phyloP scores from a whole-genome alignment of 2,888 invertebrate genomes.

The Polymixis lichenea region DNA sequence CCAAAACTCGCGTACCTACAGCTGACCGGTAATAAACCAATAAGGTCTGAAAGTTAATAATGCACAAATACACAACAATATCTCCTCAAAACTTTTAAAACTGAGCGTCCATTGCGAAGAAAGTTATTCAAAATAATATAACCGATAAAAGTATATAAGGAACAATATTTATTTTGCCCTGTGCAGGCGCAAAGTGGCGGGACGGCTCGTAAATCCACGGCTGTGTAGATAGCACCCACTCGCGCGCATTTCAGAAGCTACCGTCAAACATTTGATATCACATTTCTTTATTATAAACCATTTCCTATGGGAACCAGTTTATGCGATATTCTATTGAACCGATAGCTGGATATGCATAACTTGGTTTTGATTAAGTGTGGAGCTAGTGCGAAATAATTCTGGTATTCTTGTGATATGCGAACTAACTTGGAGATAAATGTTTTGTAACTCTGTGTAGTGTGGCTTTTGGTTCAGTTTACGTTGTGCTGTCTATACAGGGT shows the following conservation, averaged over 20 bases:
- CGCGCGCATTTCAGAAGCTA: slow-evolving; percentile 85
- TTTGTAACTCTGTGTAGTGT: neutral
- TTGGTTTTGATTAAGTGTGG: slow-evolving; percentile 59
- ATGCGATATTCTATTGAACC: slow-evolving; percentile 61
- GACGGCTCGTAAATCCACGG: slow-evolving; percentile 77
- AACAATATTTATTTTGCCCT: slow-evolving; percentile 57
- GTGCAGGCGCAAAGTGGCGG: slow-evolving; percentile 74
- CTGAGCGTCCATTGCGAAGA: slow-evolving; percentile 47
- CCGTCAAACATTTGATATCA: slow-evolving; percentile 81
- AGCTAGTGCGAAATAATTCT: slow-evolving; percentile 41
- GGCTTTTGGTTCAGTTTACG: neutral
- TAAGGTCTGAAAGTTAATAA: neutral
- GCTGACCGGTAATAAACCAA: neutral
- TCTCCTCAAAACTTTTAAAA: slow-evolving; percentile 47
- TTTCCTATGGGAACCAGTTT: slow-evolving; percentile 66
- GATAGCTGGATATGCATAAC: slow-evolving; percentile 57
- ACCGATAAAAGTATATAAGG: slow-evolving; percentile 61
- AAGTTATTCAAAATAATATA: slow-evolving; percentile 58
- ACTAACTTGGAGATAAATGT: slow-evolving; percentile 9
- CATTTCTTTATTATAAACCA: slow-evolving; percentile 75
- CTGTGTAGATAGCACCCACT: slow-evolving; percentile 81
- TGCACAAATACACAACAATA: neutral
- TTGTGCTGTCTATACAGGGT: neutral
- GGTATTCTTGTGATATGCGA: slow-evolving; percentile 17
- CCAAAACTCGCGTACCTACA: neutral